A percentile compares a stretch with the other conserved stretches of the same genome.
These are phyloP conservation scores for Agrotis segetum DNA, from an alignment of 2,888 invertebrate species.

Conservation along the genomic window DNA sequence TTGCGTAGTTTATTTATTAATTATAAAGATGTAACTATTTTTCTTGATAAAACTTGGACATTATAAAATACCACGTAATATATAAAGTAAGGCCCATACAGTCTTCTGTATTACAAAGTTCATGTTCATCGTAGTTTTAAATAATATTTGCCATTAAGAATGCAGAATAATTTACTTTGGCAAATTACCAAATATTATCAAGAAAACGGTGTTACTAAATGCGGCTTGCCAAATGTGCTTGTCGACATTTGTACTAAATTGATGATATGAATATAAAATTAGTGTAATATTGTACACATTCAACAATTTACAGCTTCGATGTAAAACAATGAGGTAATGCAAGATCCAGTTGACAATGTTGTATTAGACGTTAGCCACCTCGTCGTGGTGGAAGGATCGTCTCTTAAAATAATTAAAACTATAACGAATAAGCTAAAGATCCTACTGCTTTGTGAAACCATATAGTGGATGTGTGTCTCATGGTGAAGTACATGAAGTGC, in stretches of 20 bases:
- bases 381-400: slow-evolving; percentile 5
- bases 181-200: slow-evolving; percentile 54
- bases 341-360: slow-evolving; percentile 41
- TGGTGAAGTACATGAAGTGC: slow-evolving; percentile 30
- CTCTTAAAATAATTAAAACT: slow-evolving; percentile 9
- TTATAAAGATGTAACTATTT: slow-evolving; percentile 55
- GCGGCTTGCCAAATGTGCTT: slow-evolving; percentile 37
- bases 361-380: slow-evolving; percentile 14
- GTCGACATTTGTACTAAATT: slow-evolving; percentile 47
- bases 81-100: slow-evolving; percentile 16
- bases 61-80: slow-evolving; percentile 26
- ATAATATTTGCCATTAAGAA: slow-evolving; percentile 42
- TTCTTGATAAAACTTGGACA: slow-evolving; percentile 58
- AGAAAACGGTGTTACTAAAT: slow-evolving; percentile 46
- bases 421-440: slow-evolving; percentile 14
- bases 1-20: slow-evolving; percentile 53
- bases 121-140: slow-evolving; percentile 25
- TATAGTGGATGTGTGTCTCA: slow-evolving; percentile 27
- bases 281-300: slow-evolving; percentile 33
- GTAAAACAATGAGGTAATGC: slow-evolving; percentile 42
- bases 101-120: slow-evolving; percentile 38
- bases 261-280: slow-evolving; percentile 43
- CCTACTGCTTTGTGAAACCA: slow-evolving; percentile 29
- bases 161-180: slow-evolving; percentile 47
- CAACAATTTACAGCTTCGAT: slow-evolving; percentile 38